These are phyloP conservation scores for Ischnura elegans DNA, from an alignment of 2,888 invertebrate species.

Conservation along the genomic window DNA sequence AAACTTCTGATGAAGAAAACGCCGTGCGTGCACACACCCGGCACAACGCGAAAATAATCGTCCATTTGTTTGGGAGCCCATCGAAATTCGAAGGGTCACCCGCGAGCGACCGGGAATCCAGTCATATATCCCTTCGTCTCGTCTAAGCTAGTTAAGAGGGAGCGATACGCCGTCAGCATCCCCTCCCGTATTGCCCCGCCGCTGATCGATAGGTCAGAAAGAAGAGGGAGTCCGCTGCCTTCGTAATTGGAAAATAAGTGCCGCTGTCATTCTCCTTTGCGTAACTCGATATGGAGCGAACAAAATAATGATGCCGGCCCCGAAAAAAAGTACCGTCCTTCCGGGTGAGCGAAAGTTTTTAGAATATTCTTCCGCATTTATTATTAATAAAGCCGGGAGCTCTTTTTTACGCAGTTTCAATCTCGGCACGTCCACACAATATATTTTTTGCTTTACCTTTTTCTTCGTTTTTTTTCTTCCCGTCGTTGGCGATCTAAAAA, in stretches of 20 bases:
- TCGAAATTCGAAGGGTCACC: slow-evolving; percentile 20
- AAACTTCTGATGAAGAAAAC: neutral
- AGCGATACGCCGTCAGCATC: neutral
- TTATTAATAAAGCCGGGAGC: slow-evolving; percentile 36
- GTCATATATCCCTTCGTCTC: slow-evolving; percentile 30
- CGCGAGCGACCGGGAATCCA: slow-evolving; percentile 16
- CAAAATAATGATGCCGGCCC: neutral
- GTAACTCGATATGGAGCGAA: slow-evolving; percentile 13
- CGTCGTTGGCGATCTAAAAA: neutral
- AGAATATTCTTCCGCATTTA: slow-evolving; percentile 43
- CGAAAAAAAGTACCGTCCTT: neutral
- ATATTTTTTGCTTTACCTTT: neutral
- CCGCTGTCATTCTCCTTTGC: neutral
- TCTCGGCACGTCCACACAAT: neutral
- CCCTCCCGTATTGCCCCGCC: neutral
- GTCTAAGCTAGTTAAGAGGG: slow-evolving; percentile 30
- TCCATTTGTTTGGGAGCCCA: neutral
- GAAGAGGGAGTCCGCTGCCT: neutral
- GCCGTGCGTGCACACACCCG: neutral
- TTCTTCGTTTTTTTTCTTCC: neutral
- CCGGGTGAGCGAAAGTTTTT: neutral
- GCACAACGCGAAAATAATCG: slow-evolving; percentile 13
- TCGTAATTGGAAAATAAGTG: slow-evolving; percentile 24
- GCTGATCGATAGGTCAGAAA: slow-evolving; percentile 24
- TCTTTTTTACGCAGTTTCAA: slow-evolving; percentile 1